These are phyloP conservation scores for Torymus tubicola DNA, from an alignment of 2,888 invertebrate species.

Conservation along the genomic window DNA sequence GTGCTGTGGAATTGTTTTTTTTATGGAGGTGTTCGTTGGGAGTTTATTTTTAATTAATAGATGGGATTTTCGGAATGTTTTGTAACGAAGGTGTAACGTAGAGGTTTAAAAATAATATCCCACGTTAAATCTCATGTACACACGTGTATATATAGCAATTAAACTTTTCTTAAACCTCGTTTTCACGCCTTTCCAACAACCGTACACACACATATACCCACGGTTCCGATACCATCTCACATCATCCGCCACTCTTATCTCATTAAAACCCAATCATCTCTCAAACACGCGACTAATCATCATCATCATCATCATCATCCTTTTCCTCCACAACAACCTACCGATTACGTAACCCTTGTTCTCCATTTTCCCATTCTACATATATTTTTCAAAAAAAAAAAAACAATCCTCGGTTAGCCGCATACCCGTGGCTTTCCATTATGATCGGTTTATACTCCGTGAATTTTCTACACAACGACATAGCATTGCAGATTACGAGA, in stretches of 20 bases:
- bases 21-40: no score
- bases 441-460: background rate
- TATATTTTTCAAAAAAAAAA: background rate
- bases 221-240: no score
- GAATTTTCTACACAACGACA: slow-evolving; percentile 7
- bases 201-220: background rate
- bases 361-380: background rate
- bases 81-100: no score
- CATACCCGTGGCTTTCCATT: no score
- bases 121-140: background rate
- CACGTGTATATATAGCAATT: background rate
- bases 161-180: slow-evolving; percentile 17
- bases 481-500: no score
- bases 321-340: slow-evolving; percentile 15
- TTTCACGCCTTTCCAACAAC: slow-evolving; percentile 15
- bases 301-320: no score
- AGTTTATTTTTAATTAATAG: no score
- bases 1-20: no score
- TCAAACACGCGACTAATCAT: background rate
- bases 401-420: no score
- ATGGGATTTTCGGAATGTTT: no score
- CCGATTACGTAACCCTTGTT: background rate
- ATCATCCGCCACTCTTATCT: background rate
- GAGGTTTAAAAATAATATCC: no score
- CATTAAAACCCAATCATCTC: slow-evolving; percentile 22